Percentiles rank a stretch among this genome's conserved stretches.
Evolutionary conservation across 1,140 invertebrate species (phyloP).

Genomic region (Lepeophtheirus salmonis): DNA sequence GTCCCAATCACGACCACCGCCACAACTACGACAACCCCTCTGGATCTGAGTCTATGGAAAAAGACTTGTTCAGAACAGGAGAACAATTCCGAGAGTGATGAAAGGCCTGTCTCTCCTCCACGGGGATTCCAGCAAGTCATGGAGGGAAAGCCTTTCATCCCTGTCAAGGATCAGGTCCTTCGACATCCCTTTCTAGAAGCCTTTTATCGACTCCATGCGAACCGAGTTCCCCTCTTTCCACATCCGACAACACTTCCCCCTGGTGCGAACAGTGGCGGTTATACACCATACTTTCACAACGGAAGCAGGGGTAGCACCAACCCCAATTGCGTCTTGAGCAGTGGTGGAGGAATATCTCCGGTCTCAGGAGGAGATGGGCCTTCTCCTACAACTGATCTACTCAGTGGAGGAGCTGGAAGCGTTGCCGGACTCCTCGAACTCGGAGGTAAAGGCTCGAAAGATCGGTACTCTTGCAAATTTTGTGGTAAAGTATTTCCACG

Average conservation of each 20-base stretch:
- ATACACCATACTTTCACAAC: not conserved
- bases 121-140: constrained; percentile 7
- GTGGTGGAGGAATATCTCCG: constrained; percentile 20
- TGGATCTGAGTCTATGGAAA: not conserved
- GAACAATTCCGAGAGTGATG: not conserved
- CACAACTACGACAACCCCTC: constrained; percentile 14
- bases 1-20: not conserved
- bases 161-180: not conserved
- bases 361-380: constrained; percentile 21
- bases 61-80: constrained; percentile 2
- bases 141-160: not conserved
- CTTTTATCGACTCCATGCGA: constrained; percentile 23
- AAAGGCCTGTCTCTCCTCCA: not conserved
- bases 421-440: constrained; percentile 4
- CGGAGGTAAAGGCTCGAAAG: constrained; percentile 29
- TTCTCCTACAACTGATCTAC: constrained; percentile 20
- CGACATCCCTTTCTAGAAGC: not conserved
- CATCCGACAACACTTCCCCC: constrained; percentile 22
- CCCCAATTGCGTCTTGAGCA: constrained; percentile 20
- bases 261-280: not conserved
- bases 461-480: constrained; percentile 92
- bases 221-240: constrained; percentile 28
- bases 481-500: constrained; percentile 92
- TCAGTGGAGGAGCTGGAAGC: constrained; percentile 19
- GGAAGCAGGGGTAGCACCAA: constrained; percentile 20